Percentiles rank a stretch among this genome's conserved stretches.
Evolutionary conservation across 2,888 invertebrate genomes (phyloP).

Genomic region (Orchestes rusci): DNA sequence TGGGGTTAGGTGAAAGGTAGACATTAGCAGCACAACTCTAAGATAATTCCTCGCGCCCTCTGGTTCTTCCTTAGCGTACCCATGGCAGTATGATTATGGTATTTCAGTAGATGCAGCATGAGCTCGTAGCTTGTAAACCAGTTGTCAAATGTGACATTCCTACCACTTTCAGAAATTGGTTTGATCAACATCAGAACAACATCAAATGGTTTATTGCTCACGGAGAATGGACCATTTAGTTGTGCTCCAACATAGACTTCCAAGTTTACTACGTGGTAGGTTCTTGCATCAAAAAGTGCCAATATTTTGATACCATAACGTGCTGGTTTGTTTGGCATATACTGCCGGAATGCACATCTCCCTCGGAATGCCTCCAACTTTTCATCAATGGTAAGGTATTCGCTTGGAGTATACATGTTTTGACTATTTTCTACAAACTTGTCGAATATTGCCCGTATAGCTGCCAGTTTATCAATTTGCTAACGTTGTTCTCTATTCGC

Average conservation of each 20-base stretch:
- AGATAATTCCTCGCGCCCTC: too few species aligned
- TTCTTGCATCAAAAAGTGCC: constrained; percentile 29
- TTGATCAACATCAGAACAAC: constrained; percentile 4
- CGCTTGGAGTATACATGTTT: not conserved
- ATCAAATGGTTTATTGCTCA: constrained; percentile 2
- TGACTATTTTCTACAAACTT: constrained; percentile 9
- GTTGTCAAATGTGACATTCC: constrained; percentile 26
- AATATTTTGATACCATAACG: constrained; percentile 31
- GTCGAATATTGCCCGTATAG: constrained; percentile 10
- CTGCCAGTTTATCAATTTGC: constrained; percentile 6
- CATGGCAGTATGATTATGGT: constrained; percentile 21
- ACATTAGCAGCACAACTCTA: constrained; percentile 12
- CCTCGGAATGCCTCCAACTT: constrained; percentile 30
- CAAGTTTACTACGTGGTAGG: constrained; percentile 27
- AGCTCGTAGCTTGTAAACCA: constrained; percentile 16
- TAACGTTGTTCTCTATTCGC: constrained; percentile 17
- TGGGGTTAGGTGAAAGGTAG: constrained; percentile 15
- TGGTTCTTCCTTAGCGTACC: constrained; percentile 28
- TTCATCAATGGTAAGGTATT: constrained; percentile 32
- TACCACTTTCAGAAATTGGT: constrained; percentile 12
- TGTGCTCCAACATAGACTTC: constrained; percentile 28
- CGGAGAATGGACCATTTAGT: constrained; percentile 26
- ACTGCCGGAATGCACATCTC: constrained; percentile 30
- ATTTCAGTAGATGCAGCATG: constrained; percentile 3
- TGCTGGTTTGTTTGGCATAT: constrained; percentile 32